Evolutionary conservation across 2,113 vertebrate genomes (phyloP).

Genomic region (Nothocercus nigrocapillus): DNA sequence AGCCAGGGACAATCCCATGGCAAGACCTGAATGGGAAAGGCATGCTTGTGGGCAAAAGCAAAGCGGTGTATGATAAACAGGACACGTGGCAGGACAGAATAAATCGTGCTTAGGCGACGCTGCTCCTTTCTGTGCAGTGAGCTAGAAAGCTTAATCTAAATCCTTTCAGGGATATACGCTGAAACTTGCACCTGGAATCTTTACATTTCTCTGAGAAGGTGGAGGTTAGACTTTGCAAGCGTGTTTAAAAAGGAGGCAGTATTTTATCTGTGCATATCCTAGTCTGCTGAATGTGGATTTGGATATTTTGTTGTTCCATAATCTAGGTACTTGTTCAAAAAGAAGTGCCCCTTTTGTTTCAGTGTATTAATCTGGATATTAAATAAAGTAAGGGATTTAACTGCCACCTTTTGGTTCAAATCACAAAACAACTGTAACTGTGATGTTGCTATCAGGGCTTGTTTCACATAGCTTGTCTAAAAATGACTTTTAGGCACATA

Average conservation of each 20-base stretch:
- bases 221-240: not conserved
- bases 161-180: not conserved
- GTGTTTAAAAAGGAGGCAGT: not conserved
- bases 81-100: not conserved
- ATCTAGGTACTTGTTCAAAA: not conserved
- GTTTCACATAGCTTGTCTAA: not conserved
- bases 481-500: not conserved
- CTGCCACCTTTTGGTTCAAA: not conserved
- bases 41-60: not conserved
- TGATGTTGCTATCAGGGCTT: not conserved
- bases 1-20: not conserved
- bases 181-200: not conserved
- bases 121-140: not conserved
- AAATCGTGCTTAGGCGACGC: fast-evolving
- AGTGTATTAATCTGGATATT: not conserved
- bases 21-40: not conserved
- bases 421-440: not conserved
- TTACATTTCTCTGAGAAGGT: not conserved
- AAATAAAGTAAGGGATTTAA: not conserved
- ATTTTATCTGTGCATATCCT: not conserved
- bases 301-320: not conserved
- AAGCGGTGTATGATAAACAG: not conserved
- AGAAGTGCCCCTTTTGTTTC: not conserved
- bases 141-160: not conserved
- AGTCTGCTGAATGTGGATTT: not conserved